Conservation (phyloP, 1,140 invertebrate genomes). For the Eurosta solidaginis region DNA sequence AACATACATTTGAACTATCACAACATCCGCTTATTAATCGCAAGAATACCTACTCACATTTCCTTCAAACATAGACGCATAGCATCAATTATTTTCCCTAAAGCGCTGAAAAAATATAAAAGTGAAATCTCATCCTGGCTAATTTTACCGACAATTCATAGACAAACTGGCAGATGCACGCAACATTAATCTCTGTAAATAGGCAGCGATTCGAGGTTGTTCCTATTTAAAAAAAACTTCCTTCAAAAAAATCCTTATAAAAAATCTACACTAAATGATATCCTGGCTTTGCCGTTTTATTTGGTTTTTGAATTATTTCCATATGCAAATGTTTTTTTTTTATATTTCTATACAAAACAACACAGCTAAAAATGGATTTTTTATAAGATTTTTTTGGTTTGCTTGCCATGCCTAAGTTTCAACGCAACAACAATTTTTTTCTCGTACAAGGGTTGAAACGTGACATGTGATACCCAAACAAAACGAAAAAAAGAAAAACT, state of each 20-base stretch:
- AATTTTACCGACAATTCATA: not conserved
- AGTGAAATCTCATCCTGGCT: conserved; percentile 23
- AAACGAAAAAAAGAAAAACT: not conserved
- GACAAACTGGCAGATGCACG: conserved; percentile 17
- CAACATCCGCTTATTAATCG: conserved; percentile 8
- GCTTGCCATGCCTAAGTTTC: not conserved
- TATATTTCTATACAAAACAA: not conserved
- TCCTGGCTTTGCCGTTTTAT: not conserved
- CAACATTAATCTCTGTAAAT: conserved; percentile 24
- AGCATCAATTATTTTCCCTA: not conserved
- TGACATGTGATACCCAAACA: conserved; percentile 8
- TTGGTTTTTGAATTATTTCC: conserved; percentile 22
- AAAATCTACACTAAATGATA: not conserved
- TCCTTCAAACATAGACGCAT: not conserved
- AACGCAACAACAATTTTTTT: too few species aligned
- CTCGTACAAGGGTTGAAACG: not conserved
- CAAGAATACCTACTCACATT: not conserved
- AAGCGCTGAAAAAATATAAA: not conserved
- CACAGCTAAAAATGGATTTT: not conserved
- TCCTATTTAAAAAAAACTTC: conserved; percentile 1
- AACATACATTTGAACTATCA: not conserved
- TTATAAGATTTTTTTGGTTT: not conserved
- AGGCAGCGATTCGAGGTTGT: conserved; percentile 15
- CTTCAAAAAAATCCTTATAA: not conserved
- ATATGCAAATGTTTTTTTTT: conserved; percentile 21